These are phyloP conservation scores for Eriocheir sinensis DNA, from an alignment of 1,140 invertebrate species.

Conservation along the genomic window DNA sequence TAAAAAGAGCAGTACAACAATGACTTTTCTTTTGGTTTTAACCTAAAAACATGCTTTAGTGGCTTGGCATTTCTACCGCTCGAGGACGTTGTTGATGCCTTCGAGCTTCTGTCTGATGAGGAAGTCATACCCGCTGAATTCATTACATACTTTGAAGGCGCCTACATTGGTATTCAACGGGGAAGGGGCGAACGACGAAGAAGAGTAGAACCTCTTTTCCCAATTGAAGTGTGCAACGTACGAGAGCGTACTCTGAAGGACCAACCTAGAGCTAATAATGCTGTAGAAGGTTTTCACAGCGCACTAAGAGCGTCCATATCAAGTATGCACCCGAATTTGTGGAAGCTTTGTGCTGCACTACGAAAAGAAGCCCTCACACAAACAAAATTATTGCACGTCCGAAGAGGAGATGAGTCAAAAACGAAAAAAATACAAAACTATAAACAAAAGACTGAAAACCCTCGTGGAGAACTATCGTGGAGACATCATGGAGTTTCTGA, in stretches of 20 bases:
- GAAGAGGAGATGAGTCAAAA: conserved; percentile 35
- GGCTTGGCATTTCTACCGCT: no score
- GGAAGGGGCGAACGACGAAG: conserved; percentile 35
- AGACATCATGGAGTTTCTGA: conserved; percentile 26
- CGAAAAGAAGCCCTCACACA: conserved; percentile 49
- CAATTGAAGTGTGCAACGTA: conserved; percentile 52
- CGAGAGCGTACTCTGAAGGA: conserved; percentile 43
- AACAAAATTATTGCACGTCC: conserved; percentile 56
- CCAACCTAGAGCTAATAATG: conserved; percentile 9
- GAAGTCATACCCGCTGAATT: no score
- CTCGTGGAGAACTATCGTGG: neutral
- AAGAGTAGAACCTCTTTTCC: conserved; percentile 59
- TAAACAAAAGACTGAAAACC: conserved; percentile 33
- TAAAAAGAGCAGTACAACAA: no score
- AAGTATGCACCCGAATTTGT: conserved; percentile 51
- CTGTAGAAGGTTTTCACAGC: conserved; percentile 41
- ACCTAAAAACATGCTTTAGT: no score
- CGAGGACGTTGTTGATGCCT: conserved; percentile 40
- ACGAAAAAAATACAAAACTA: conserved; percentile 7
- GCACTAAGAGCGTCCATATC: conserved; percentile 33
- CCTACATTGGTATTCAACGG: no score
- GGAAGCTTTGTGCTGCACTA: conserved; percentile 52
- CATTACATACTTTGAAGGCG: neutral
- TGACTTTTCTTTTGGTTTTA: no score
- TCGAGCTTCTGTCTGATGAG: no score